Conservation (phyloP, 2,888 invertebrate species). For the Cantharis lateralis region DNA sequence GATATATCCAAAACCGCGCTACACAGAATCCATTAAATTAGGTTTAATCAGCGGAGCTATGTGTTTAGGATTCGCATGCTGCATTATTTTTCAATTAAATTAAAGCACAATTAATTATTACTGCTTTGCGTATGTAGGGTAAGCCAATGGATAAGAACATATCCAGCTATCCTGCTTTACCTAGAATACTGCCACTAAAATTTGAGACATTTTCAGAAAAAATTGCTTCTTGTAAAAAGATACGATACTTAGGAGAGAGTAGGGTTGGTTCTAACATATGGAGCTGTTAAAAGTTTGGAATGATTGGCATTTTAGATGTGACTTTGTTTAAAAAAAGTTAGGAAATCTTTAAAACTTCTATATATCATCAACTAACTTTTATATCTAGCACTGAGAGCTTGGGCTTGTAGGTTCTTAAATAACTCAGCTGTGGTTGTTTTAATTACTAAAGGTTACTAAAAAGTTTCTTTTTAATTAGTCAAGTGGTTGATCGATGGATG, state of each 20-base stretch:
- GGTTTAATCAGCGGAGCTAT: not conserved
- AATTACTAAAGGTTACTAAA: no score
- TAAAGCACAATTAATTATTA: not conserved
- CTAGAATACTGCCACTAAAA: not conserved
- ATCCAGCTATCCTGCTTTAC: not conserved
- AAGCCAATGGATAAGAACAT: not conserved
- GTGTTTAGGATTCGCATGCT: not conserved
- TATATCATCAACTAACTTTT: no score
- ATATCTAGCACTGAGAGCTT: no score
- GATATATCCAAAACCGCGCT: not conserved
- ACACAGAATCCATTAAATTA: not conserved
- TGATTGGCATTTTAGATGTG: not conserved
- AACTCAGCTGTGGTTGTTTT: no score
- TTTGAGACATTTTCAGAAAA: not conserved
- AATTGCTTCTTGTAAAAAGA: not conserved
- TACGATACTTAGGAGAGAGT: not conserved
- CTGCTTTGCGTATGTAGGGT: not conserved
- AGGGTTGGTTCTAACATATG: not conserved
- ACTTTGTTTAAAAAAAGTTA: not conserved
- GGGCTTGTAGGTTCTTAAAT: no score
- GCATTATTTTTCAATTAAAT: not conserved
- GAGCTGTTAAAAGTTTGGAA: not conserved
- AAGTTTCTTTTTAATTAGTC: no score
- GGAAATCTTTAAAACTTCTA: no score
- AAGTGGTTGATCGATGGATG: no score